phyloP scores from a whole-genome alignment of 2,888 invertebrate species.

The Dynastes maya region DNA sequence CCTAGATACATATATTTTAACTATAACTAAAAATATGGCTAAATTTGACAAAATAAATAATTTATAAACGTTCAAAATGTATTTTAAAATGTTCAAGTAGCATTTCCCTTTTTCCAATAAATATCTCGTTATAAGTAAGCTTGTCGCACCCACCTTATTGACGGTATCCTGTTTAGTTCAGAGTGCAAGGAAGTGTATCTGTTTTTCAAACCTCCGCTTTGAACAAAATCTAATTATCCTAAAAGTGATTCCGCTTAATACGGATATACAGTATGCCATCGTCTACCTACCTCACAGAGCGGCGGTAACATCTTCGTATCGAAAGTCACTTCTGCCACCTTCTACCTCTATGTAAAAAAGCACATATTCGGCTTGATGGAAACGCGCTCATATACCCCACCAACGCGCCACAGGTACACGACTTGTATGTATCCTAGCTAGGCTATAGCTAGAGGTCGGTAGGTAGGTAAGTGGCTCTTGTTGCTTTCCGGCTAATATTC shows the following conservation, averaged over 20 bases:
- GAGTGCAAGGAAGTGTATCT: conserved; percentile 40
- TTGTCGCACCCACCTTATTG: conserved; percentile 9
- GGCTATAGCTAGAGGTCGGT: not conserved
- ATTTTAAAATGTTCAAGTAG: not conserved
- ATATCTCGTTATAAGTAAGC: not conserved
- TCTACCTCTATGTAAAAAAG: not conserved
- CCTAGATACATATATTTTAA: too few species aligned
- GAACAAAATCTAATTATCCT: conserved; percentile 37
- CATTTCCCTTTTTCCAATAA: not conserved
- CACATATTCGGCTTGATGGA: not conserved
- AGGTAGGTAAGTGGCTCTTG: conserved; percentile 31
- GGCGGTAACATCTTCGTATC: not conserved
- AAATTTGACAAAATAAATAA: too few species aligned
- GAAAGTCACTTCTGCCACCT: not conserved
- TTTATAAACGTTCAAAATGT: too few species aligned
- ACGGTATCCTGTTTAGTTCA: conserved; percentile 30
- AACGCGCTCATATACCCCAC: not conserved
- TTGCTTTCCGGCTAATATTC: conserved; percentile 51
- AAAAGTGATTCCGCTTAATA: conserved; percentile 45
- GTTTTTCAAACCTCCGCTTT: conserved; percentile 22
- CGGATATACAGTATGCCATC: conserved; percentile 24
- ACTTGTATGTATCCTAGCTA: conserved; percentile 1
- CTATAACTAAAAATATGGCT: too few species aligned
- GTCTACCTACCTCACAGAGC: not conserved
- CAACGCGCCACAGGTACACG: conserved; percentile 39